Evolutionary conservation across 2,888 invertebrate species (phyloP), one percentile per base, ranked within the genome.

Genomic region (Sipha maydis): DNA sequence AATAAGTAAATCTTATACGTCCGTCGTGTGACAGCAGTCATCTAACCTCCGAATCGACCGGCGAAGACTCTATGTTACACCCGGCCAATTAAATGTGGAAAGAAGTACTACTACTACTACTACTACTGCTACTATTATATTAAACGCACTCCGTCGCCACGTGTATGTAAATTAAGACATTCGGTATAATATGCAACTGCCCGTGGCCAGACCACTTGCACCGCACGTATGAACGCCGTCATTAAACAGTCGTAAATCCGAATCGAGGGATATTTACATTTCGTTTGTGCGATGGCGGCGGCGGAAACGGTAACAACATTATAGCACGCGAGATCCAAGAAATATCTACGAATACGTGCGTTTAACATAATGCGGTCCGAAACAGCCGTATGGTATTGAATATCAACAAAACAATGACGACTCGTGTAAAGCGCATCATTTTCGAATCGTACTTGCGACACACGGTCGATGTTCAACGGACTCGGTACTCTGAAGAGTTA

Each of bases 161-260:
- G 76, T 1, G 67, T 85, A 78, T 85, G 78, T 85, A 85, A 85
- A 85, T 85, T 78, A 78, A 85, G 85, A 85, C 78, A 54, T 85
- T 85, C 78, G 85, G 38, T 56, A 61, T 61, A n/a, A 76, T 48
- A 48, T 14, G 48, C 48, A 48, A 85, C 48, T 85, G 85, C 85
- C 85, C 48, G 78, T 71, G 69, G 85, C 85, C 54, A 54, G 31
- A 54, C 83, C 41, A 31, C 82, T 69, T 41, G 8, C 25, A 31
- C 31, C 41, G 31, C 31, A 28, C 71, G 71, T n/a, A 73, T 54
- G 56, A 83, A 73, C 73, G 73, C 19, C 34, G 25, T 56, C 83
- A 41, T 83, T 83, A 83, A n/a, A 34, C 83, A 25, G 19, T 34
- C 83, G 54, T 83, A 56, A 61, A 61, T 17, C 61, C 31, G 34